These are phyloP conservation scores for Athalia cordata DNA, from an alignment of 2,888 invertebrate species.

Conservation along the genomic window DNA sequence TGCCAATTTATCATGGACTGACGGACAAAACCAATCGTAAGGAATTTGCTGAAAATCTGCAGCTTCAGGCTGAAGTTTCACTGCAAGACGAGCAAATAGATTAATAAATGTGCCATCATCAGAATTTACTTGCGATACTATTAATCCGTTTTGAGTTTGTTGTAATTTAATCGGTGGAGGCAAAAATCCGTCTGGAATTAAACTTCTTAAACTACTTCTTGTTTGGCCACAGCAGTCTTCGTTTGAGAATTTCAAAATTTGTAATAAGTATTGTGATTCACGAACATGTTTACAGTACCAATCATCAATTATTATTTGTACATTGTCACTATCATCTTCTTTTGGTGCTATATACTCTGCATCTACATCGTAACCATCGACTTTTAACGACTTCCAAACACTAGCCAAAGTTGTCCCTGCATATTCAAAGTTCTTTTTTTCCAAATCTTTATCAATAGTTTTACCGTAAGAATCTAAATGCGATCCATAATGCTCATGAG, in stretches of 20 bases:
- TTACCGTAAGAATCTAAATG: constrained; percentile 60
- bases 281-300: neutral
- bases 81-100: neutral
- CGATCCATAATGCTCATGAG: constrained; percentile 62
- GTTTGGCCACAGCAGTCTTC: neutral
- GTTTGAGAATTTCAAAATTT: neutral
- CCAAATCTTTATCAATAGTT: constrained; percentile 60
- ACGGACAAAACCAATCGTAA: neutral
- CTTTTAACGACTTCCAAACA: constrained; percentile 61
- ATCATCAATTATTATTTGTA: neutral
- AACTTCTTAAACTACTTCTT: neutral
- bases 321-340: neutral
- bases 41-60: neutral
- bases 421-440: constrained; percentile 61
- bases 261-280: neutral
- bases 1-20: neutral
- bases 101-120: neutral
- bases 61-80: neutral
- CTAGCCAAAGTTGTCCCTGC: constrained; percentile 60
- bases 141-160: neutral
- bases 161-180: neutral
- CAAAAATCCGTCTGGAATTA: neutral
- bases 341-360: constrained; percentile 41
- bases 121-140: neutral
- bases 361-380: constrained; percentile 32